Evolutionary conservation across 2,888 invertebrate species (phyloP), one percentile per base, ranked within the genome.

Genomic region (Monochamus alternatus): DNA sequence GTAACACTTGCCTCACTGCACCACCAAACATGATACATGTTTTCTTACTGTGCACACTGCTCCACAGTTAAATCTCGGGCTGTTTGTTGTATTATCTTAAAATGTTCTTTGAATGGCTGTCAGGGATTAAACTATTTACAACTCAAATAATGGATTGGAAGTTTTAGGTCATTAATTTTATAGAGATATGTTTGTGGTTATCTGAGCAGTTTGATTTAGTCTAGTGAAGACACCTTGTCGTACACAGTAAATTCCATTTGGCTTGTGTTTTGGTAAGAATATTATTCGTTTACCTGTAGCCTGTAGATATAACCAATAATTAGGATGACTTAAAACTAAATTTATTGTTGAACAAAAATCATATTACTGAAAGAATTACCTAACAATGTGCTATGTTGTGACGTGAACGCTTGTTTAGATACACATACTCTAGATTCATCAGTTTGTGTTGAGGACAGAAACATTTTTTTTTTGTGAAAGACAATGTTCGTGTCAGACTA

Each of bases 61-160:
- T 63, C 71, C 63, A 71, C 71, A 70, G 12, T 43, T 38, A 43
- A 71, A 71, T 71, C 51, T 71, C 5, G 38, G 51, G 52, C 71
- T 69, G 44, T 69, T 52, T 71, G 51, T 71, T 51, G 43, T 30
- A 69, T 69, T 71, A 71, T 71, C 71, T 63, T 14, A 38, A 71
- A 51, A 71, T 14, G n/a, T 30, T 63, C 60, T 44, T 69, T 69
- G 55, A 69, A 69, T 69, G 38, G 43, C 47, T n/a, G 3, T 43
- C 44, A 14, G 51, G 63, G 51, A 44, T 63, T 71, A 71, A 59
- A 63, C 30, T 68, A 68, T 68, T 67, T 67, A 67, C 58, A 55
- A 43, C 70, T 71, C 22, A 55, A 47, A 47, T 47, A 64, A 47
- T 30, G 9, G 47, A 47, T 47, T 64, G 47, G 66, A 66, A 30